Evolutionary conservation across 2,113 vertebrate species (phyloP).

Genomic region (Plestiodon gilberti): DNA sequence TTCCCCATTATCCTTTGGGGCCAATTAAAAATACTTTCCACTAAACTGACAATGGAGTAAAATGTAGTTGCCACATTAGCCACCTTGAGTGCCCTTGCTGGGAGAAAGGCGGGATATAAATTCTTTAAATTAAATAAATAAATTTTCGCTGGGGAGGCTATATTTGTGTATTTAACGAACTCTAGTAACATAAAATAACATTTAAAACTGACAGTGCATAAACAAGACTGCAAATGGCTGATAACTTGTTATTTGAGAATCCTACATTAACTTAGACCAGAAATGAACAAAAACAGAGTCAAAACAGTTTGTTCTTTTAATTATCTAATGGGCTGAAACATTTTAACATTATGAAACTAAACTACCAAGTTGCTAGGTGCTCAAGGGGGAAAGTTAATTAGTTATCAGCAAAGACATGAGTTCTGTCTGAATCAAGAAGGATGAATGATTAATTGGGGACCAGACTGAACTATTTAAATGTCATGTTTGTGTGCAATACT

Average conservation of each 20-base stretch:
- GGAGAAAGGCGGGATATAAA: no score
- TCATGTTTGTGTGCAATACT: conserved; percentile 40
- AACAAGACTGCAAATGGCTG: conserved; percentile 43
- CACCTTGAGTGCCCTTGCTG: no score
- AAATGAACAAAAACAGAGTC: conserved; percentile 37
- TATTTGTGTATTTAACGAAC: background rate
- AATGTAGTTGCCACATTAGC: background rate
- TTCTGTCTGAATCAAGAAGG: conserved; percentile 36
- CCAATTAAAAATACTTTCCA: background rate
- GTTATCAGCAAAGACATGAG: conserved; percentile 13
- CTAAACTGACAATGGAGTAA: no score
- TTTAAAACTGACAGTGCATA: background rate
- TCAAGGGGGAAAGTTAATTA: conserved; percentile 53
- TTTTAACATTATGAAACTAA: conserved; percentile 44
- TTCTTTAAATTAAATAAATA: no score
- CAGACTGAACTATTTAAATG: conserved; percentile 42
- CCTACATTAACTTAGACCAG: conserved; percentile 43
- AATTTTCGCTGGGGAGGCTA: background rate
- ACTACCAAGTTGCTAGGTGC: conserved; percentile 52
- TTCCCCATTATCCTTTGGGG: background rate
- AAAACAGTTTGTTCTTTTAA: conserved; percentile 37
- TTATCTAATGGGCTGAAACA: conserved; percentile 48
- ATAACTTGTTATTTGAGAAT: conserved; percentile 15
- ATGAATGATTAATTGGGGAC: conserved; percentile 47
- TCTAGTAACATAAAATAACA: background rate